These are phyloP conservation scores for Cheirogaleus medius DNA, from an alignment of 2,113 vertebrate genomes.

Conservation along the genomic window DNA sequence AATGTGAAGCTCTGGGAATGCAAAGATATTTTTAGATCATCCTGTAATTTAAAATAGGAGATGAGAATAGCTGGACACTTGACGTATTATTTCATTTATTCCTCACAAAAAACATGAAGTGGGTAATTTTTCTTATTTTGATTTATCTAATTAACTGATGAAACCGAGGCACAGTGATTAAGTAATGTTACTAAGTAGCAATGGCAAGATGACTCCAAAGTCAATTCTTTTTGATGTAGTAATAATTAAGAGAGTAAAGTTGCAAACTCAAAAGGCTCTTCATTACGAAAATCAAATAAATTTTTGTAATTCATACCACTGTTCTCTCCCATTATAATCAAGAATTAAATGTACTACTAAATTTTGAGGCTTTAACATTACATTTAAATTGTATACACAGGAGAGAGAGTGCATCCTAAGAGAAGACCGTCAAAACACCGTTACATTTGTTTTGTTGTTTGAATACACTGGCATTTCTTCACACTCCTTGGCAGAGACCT, in stretches of 20 bases:
- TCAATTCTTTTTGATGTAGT: neutral
- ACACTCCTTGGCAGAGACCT: neutral
- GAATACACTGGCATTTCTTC: neutral
- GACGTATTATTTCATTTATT: neutral
- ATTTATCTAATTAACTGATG: neutral
- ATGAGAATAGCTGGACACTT: neutral
- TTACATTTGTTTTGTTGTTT: neutral
- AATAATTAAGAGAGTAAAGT: neutral
- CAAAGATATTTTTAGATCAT: neutral
- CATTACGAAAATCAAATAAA: neutral
- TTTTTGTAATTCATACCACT: neutral
- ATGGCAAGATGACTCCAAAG: neutral
- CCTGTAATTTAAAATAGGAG: neutral
- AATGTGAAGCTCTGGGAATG: neutral
- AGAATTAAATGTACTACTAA: neutral
- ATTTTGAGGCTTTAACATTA: neutral
- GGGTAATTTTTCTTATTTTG: neutral
- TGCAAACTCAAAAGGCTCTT: neutral
- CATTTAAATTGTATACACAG: slow-evolving; percentile 33
- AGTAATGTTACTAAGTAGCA: neutral
- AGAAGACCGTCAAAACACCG: slow-evolving; percentile 4
- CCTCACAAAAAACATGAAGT: neutral
- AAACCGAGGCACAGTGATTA: neutral
- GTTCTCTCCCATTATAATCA: neutral
- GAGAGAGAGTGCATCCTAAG: neutral